A percentile compares a stretch with the other conserved stretches of the same genome.
These are phyloP conservation scores for Drosophila grimshawi DNA, from an alignment of 1,140 invertebrate genomes.

Conservation along the genomic window DNA sequence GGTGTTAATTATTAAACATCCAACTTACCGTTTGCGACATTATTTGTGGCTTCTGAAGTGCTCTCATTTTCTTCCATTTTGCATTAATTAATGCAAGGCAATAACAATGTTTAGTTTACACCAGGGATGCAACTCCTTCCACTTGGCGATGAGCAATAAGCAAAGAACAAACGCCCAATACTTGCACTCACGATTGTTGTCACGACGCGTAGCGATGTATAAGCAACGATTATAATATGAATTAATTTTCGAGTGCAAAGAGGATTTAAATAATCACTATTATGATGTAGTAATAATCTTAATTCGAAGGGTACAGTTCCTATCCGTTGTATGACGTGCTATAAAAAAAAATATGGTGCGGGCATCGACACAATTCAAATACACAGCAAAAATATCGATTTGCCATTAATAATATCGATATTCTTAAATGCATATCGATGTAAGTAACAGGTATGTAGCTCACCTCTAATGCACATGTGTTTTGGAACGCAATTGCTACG, in stretches of 20 bases:
- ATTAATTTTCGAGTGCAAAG: too few species aligned
- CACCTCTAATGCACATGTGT: constrained; percentile 48
- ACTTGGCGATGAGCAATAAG: constrained; percentile 13
- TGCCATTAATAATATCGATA: background rate
- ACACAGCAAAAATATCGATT: background rate
- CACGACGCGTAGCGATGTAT: background rate
- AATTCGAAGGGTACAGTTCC: too few species aligned
- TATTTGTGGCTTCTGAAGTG: constrained; percentile 16
- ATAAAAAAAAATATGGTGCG: too few species aligned
- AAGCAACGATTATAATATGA: too few species aligned
- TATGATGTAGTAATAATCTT: too few species aligned
- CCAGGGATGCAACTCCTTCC: constrained; percentile 20
- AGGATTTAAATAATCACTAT: too few species aligned
- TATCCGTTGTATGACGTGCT: too few species aligned
- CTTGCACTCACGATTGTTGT: background rate
- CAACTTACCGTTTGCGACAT: constrained; percentile 32
- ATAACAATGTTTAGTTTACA: constrained; percentile 49
- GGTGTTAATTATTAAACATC: background rate
- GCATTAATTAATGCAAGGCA: constrained; percentile 18
- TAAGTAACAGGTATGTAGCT: background rate
- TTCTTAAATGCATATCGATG: background rate
- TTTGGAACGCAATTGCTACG: constrained; percentile 16
- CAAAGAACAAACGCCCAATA: constrained; percentile 6
- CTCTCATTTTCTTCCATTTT: constrained; percentile 52
- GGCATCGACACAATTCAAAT: background rate